These are phyloP conservation scores for Chloromyia formosa DNA, from an alignment of 2,888 invertebrate species.

Conservation along the genomic window DNA sequence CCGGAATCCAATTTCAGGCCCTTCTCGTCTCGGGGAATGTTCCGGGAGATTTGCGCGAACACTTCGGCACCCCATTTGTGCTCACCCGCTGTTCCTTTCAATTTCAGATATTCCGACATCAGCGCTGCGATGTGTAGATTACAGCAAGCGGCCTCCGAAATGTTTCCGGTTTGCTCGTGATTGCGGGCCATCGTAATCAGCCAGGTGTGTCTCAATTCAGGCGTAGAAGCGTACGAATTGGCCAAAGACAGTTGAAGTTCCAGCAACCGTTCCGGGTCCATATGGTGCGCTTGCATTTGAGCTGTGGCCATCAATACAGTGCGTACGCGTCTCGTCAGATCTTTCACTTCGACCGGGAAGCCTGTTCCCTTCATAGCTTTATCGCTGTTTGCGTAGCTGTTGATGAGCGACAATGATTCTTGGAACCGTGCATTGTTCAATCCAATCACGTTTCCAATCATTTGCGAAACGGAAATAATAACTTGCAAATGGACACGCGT, in stretches of 20 bases:
- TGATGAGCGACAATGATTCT: constrained; percentile 90
- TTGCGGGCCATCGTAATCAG: constrained; percentile 92
- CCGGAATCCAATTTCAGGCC: constrained; percentile 82
- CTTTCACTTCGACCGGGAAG: constrained; percentile 91
- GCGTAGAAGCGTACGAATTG: constrained; percentile 93
- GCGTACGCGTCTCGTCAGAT: constrained; percentile 89
- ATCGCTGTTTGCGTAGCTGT: constrained; percentile 91
- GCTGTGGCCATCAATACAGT: constrained; percentile 95
- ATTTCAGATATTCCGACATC: constrained; percentile 91
- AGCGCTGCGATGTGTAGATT: constrained; percentile 94
- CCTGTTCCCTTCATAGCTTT: constrained; percentile 94
- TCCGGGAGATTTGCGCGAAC: constrained; percentile 83
- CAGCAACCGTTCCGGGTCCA: constrained; percentile 89
- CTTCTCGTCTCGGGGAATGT: constrained; percentile 87
- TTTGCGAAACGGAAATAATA: constrained; percentile 93
- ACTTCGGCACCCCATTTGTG: constrained; percentile 86
- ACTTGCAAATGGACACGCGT: constrained; percentile 93
- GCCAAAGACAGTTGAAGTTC: constrained; percentile 92
- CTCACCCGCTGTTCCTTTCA: constrained; percentile 65
- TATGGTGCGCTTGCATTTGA: constrained; percentile 89
- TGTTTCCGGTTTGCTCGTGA: constrained; percentile 82
- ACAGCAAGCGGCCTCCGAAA: constrained; percentile 95
- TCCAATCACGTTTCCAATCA: constrained; percentile 89
- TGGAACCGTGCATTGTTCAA: constrained; percentile 94
- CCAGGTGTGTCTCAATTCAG: constrained; percentile 94